Base-by-base conservation (phyloP, 2,888 invertebrate genomes). In the Callyntrura sp. region DNA sequence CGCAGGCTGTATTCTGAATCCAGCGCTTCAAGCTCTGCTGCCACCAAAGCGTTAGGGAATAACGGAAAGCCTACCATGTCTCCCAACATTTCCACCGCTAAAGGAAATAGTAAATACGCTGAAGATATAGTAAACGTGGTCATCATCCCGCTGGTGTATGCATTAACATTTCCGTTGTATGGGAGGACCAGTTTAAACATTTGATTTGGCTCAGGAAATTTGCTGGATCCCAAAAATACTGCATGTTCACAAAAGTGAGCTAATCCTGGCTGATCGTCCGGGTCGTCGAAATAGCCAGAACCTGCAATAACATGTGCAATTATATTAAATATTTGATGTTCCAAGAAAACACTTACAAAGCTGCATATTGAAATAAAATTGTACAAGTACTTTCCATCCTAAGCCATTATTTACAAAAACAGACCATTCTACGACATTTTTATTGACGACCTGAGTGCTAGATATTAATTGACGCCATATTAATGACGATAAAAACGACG, bases 211-310 rank as follows among this genome's bases (percentile, higher is more conserved):
- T 90, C 81, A 0, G 86, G 90, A 70, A 85, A 92, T 25, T 91
- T 91, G 12, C 55, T 82, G 0, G 92, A 91, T 0, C 91, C 91
- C 14, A 90, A 68, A 20, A 91, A 91, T 17, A 91, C 73, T 14
- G 90, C 90, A 65, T 92, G 92, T 48, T 92, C 92, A 14, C 89
- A 85, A 17, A 91, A 85, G 68, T 92, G 92, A 8, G 92, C 92
- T 17, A 91, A n/a, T 0, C 91, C 90, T 0, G 81, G 90, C 6
- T 43, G 35, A 11, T 88, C 88, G 0, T 17, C 17, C 0, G 91
- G 91, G 28, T 91, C 91, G 45, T 91, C 68, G 0, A 88, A 68
- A 11, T 78, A 68, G 1, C 91, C 91, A 2, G 79, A 60, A 20
- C 60, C 60, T 60, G 60, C n/a, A n/a, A n/a, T n/a, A n/a, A n/a